These are phyloP conservation scores for Perca schrenkii DNA, from an alignment of 2,113 vertebrate genomes.

Conservation along the genomic window DNA sequence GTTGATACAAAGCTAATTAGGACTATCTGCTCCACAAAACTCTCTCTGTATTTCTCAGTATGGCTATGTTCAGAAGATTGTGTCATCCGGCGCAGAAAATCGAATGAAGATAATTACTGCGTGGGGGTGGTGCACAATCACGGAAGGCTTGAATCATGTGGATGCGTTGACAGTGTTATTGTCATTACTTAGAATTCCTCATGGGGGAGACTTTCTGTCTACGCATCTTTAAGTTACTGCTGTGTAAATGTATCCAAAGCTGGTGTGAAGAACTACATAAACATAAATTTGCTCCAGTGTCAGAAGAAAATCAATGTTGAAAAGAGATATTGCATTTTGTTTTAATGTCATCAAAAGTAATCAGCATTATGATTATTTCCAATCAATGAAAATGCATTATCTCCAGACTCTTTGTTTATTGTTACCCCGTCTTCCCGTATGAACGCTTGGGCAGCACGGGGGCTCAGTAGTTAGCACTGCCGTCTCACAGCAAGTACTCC, in stretches of 20 bases:
- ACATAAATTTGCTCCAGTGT: neutral
- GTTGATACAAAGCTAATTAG: too few relatives aligned
- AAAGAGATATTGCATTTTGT: constrained; percentile 13
- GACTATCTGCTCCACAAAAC: too few relatives aligned
- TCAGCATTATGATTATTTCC: constrained; percentile 3
- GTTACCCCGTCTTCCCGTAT: neutral
- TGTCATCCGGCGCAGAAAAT: too few relatives aligned
- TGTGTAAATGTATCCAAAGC: neutral
- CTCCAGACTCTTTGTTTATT: neutral
- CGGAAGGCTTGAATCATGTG: too few relatives aligned
- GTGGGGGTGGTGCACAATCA: too few relatives aligned
- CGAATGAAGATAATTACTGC: too few relatives aligned
- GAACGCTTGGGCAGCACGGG: neutral
- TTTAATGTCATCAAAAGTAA: constrained; percentile 4
- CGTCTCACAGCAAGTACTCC: too few relatives aligned
- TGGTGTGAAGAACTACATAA: neutral
- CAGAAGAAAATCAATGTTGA: constrained; percentile 11
- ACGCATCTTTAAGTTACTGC: neutral
- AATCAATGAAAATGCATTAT: constrained; percentile 8
- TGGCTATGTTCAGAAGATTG: too few relatives aligned
- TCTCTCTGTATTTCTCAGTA: too few relatives aligned
- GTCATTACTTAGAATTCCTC: too few relatives aligned
- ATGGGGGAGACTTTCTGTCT: too few relatives aligned
- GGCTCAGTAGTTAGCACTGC: neutral
- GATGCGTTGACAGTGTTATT: too few relatives aligned